Evolutionary conservation across 2,797 vertebrate species (phyloP).

Genomic region (Rhinoraja longicauda): DNA sequence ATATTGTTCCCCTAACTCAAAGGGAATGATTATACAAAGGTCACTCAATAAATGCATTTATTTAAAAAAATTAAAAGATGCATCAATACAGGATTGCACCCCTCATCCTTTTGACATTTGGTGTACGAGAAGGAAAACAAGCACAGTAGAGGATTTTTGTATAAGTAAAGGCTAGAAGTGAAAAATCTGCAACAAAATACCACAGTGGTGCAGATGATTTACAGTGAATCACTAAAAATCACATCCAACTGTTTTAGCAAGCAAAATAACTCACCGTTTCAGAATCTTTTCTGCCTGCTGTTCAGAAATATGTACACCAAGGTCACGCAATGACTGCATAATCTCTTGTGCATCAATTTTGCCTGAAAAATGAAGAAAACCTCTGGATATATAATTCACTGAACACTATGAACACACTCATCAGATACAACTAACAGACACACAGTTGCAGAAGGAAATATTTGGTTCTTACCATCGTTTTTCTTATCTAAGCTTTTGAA

Average conservation of each 20-base stretch:
- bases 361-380: conserved; percentile 56
- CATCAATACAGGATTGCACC: not conserved
- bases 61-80: not conserved
- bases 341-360: conserved; percentile 89
- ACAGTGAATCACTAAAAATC: not conserved
- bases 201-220: not conserved
- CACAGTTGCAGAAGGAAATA: not conserved
- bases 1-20: not conserved
- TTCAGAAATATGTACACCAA: conserved; percentile 89
- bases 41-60: not conserved
- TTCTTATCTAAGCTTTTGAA: conserved; percentile 95
- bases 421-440: not conserved
- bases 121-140: not conserved
- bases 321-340: conserved; percentile 87
- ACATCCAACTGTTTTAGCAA: not conserved
- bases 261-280: conserved; percentile 66
- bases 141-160: not conserved
- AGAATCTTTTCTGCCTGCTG: conserved; percentile 93
- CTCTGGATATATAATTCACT: not conserved
- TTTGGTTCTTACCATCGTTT: conserved; percentile 73
- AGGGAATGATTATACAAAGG: not conserved
- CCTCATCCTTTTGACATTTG: not conserved
- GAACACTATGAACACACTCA: not conserved
- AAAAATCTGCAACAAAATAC: not conserved
- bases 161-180: not conserved